Base-by-base conservation (phyloP, 2,888 invertebrate species). In the Drosophila subsilvestris region DNA sequence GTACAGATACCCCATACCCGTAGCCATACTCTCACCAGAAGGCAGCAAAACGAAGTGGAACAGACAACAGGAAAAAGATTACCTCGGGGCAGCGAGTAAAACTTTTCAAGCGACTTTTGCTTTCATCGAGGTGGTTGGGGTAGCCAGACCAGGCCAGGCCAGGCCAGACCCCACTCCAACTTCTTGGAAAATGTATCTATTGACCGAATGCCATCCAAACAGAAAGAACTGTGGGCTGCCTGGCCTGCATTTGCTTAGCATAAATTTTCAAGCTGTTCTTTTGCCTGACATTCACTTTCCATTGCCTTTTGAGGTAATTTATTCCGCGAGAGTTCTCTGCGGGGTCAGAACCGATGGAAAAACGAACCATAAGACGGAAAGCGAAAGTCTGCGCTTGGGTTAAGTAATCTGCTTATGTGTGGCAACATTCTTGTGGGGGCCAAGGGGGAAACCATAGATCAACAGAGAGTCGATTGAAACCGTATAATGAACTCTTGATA, bases 231-330 rank as follows among this genome's bases (percentile, higher is more conserved):
- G 70, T 68, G 63, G 63, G 63, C 60, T 18, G 37, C 17, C 75
- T 82, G 83, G 37, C 17, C 75, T 82, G 83, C 88, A 83, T 83
- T 86, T 78, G 78, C 61, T 83, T 86, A 88, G 74, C 88, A 83
- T 83, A 88, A 88, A 88, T 83, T 87, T 72, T 69, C 74, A 5
- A 43, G 53, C 48, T 49, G 48, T 49, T 56, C 59, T 48, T 37
- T 27, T 71, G 25, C 42, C 50, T 63, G 76, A 72, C 81, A 75
- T 74, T 83, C 74, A 79, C 77, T 77, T 88, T 79, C 65, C 58
- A 75, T 71, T 75, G 68, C 65, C 79, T 82, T 79, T 71, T 71
- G 72, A 72, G 51, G 74, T 69, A 63, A 69, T 83, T 74, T 79
- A 72, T 71, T 57, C 49, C 22, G 25, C 56, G 6, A 49, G 43